Base-by-base conservation (phyloP, 2,888 invertebrate species). In the Synergus japonicus region DNA sequence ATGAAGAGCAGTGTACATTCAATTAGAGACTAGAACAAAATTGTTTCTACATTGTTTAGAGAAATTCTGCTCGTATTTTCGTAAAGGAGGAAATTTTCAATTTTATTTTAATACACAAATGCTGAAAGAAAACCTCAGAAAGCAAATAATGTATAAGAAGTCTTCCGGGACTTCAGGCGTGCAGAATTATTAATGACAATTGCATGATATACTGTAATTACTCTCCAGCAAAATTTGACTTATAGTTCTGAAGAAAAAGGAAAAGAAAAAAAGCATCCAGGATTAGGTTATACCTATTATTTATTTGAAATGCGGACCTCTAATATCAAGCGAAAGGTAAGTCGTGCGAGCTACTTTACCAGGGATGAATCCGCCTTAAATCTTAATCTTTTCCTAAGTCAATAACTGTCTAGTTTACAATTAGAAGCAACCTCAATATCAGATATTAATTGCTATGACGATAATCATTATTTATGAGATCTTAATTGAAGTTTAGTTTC, bases 391-490 rank as follows among this genome's bases (percentile, higher is more conserved):
- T 73, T 37, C 29, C 37, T n/a, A 49, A 73, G 15, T 73, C 73
- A 73, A 73, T 49, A 73, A 73, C 29, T 73, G 15, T 73, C 37
- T 49, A n/a, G 29, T 54, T 69, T 49, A 69, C 67, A 69, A 69
- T 69, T 69, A 73, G 37, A 73, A 54, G 22, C 49, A 54, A 69
- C 73, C 73, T 73, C 73, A 54, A 73, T 73, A 29, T 54, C 46
- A 46, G 46, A 49, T 49, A 46, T 46, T 69, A 15, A 46, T 46
- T 44, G 29, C 67, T 29, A 69, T 46, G 54, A 54, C 12, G 7
- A 54, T 54, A 54, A 69, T 12, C 46, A 69, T 29, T 69, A 69
- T 46, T 69, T 69, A 13, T 46, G 13, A 29, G 22, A 44, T 69
- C 29, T 29, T 69, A 69, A 69, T 69, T 15, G 46, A 49, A 29